These are phyloP conservation scores for Stegodyphus dumicola DNA, from an alignment of 1,140 invertebrate genomes.

Conservation along the genomic window DNA sequence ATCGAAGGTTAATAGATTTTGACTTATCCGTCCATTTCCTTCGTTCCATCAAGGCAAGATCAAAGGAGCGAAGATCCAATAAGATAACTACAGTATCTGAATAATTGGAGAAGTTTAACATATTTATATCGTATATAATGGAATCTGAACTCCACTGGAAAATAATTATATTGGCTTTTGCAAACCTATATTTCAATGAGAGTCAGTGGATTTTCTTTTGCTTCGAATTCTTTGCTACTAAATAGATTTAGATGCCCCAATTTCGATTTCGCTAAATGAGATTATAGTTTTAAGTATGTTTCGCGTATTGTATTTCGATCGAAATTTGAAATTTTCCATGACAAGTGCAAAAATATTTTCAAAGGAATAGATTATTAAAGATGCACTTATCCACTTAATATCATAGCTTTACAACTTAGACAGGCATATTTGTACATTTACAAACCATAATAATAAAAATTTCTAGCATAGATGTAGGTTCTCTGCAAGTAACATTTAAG, in stretches of 20 bases:
- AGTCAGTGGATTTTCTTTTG: not conserved
- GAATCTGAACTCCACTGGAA: slow-evolving; percentile 15
- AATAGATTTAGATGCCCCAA: not conserved
- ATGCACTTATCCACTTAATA: no score
- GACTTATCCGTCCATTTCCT: slow-evolving; percentile 1
- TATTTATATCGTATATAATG: slow-evolving; percentile 26
- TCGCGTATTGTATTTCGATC: not conserved
- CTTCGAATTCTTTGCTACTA: not conserved
- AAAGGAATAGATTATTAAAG: not conserved
- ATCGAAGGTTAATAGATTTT: slow-evolving; percentile 16
- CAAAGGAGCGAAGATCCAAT: slow-evolving; percentile 17
- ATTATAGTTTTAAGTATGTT: not conserved
- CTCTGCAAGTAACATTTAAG: no score
- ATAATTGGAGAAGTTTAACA: slow-evolving; percentile 26
- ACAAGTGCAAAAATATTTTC: not conserved
- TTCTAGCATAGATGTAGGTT: no score
- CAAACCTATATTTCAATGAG: not conserved
- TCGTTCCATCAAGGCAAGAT: not conserved
- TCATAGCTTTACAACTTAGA: no score
- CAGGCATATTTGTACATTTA: no score
- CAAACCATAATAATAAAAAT: no score
- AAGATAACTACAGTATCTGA: slow-evolving; percentile 2
- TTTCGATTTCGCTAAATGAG: not conserved
- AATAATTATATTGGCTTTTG: slow-evolving; percentile 31
- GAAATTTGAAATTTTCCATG: no score